Evolutionary conservation across 2,113 vertebrate species (phyloP).

Genomic region (Engraulis encrasicolus): DNA sequence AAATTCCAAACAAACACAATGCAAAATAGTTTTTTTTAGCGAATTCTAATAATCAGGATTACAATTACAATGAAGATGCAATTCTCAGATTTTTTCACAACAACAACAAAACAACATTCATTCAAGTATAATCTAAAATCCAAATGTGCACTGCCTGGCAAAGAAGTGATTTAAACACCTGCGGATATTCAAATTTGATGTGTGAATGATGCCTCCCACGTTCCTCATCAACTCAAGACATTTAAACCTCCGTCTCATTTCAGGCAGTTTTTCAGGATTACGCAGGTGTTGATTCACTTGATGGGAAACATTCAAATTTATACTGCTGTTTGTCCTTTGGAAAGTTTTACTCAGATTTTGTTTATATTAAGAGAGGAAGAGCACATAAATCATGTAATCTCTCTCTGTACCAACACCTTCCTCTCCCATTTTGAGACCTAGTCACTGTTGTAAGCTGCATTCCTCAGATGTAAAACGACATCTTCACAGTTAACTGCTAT

Average conservation of each 20-base stretch:
- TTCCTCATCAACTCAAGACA: background rate
- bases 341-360: background rate
- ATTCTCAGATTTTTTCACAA: background rate
- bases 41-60: too few species aligned
- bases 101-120: background rate
- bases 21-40: background rate
- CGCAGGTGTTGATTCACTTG: background rate
- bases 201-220: background rate
- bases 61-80: too few species aligned
- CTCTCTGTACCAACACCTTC: background rate
- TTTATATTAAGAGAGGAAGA: background rate
- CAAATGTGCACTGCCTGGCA: background rate
- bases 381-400: background rate
- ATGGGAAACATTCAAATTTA: slow-evolving; percentile 1
- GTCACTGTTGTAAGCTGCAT: too few species aligned
- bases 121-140: background rate
- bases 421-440: too few species aligned
- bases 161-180: slow-evolving; percentile 8
- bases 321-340: background rate
- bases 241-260: slow-evolving; percentile 14
- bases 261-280: background rate
- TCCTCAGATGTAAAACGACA: too few species aligned
- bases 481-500: too few species aligned
- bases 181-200: background rate
- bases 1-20: background rate